Conservation (phyloP, 2,797 vertebrate species). For the Dallia pectoralis region DNA sequence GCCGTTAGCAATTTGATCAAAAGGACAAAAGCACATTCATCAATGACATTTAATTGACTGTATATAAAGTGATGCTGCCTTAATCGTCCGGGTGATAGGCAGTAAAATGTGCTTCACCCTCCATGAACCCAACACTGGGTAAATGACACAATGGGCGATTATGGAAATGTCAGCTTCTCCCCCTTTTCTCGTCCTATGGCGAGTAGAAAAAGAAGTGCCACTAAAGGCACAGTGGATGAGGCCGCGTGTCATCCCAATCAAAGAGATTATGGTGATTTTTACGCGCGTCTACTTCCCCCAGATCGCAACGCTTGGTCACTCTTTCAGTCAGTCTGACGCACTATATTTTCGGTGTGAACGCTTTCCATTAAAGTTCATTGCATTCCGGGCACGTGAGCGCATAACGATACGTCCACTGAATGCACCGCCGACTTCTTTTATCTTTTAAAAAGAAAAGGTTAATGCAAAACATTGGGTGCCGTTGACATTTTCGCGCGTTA, state of each 20-base stretch:
- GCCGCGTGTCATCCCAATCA: neutral
- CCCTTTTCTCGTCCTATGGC: conserved; percentile 35
- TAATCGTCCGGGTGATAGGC: conserved; percentile 21
- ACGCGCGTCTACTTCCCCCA: conserved; percentile 52
- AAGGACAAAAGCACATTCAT: neutral
- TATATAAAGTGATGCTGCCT: neutral
- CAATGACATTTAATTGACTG: neutral
- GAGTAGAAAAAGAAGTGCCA: conserved; percentile 33
- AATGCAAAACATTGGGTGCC: no score
- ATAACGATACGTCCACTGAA: conserved; percentile 52
- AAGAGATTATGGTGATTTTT: conserved; percentile 9
- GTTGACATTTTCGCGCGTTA: neutral
- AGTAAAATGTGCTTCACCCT: conserved; percentile 52
- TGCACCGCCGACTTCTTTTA: conserved; percentile 1
- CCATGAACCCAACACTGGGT: conserved; percentile 67
- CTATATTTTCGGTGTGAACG: conserved; percentile 67
- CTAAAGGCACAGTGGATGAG: conserved; percentile 25
- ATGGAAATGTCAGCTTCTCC: conserved; percentile 68
- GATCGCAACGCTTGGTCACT: conserved; percentile 51
- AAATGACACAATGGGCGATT: conserved; percentile 72
- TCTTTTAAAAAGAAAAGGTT: no score
- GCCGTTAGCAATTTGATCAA: neutral
- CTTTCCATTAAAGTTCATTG: conserved; percentile 61
- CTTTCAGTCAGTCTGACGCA: conserved; percentile 59
- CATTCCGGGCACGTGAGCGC: conserved; percentile 57